Evolutionary conservation across 2,797 vertebrate genomes (phyloP), one percentile per base, ranked within the genome.

Genomic region (Danio albolineatus): DNA sequence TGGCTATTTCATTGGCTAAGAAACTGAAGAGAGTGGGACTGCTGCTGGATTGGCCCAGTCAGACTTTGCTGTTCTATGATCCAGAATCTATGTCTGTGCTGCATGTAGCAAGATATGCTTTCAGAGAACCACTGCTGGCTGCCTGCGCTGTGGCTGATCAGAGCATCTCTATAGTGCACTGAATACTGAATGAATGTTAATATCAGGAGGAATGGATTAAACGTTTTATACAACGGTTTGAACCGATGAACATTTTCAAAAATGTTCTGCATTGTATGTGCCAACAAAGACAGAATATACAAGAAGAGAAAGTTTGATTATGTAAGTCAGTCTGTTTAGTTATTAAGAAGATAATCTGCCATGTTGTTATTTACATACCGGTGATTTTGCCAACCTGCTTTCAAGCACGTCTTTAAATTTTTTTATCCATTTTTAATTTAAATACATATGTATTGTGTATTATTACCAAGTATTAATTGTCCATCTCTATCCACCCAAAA

Each of bases 131-230:
- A 0, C 87, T 98, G 65, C 92, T 95, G 82, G 94, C 94, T 0
- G 95, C 95, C 1, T 96, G 94, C 0, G 98, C 96, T 0, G 95
- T 98, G 87, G 95, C 95, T 0, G 95, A 99, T 87, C 90, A 93
- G 82, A 95, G 93, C 60, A 92, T 98, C 86, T 94, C 94, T 1
- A 89, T 95, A 44, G 53, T 92, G 71, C 89, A 92, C 84, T 90
- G 84, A 91, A 46, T 54, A 70, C 21, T 7, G 1, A 21, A 64
- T 46, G 28, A 53, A 39, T 71, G 28, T 21, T 56, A 64, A 64
- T 46, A 53, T 28, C 9, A 44, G 38, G 16, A 53, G 70, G 12
- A 66, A 59, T 9, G 16, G 17, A 56, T 41, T 16, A 16, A n/a
- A 77, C 1, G 8, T 38, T 28, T 28, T 48, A 57, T 38, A 16